These are phyloP conservation scores for Furcifer pardalis DNA, from an alignment of 2,797 vertebrate species.

Conservation along the genomic window DNA sequence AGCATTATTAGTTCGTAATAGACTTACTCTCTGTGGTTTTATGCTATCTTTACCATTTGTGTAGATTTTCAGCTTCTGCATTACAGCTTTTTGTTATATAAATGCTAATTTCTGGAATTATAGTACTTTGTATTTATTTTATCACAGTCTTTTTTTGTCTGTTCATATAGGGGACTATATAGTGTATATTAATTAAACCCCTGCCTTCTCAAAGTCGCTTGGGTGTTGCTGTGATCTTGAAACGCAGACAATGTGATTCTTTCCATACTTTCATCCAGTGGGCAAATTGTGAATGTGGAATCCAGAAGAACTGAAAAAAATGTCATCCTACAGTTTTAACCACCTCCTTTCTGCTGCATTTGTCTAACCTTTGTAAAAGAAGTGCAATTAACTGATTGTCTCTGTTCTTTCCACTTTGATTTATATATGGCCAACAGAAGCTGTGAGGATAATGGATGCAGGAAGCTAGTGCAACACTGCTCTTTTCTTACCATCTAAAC, in stretches of 20 bases:
- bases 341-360: conserved; percentile 11
- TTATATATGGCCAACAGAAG: conserved; percentile 45
- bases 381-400: conserved; percentile 30
- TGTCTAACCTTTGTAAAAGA: conserved; percentile 21
- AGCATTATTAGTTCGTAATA: neutral
- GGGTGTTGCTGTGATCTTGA: neutral
- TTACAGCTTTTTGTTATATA: neutral
- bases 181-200: neutral
- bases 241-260: neutral
- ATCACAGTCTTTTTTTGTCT: neutral
- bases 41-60: neutral
- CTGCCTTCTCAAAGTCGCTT: neutral
- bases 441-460: conserved; percentile 20
- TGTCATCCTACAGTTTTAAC: neutral
- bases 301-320: neutral
- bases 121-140: neutral
- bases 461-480: conserved; percentile 39
- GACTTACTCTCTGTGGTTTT: neutral
- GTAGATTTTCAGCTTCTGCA: neutral
- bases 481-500: conserved; percentile 51
- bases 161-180: neutral
- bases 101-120: neutral
- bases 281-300: conserved; percentile 10
- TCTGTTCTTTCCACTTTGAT: conserved; percentile 30
- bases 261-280: neutral